A percentile compares a stretch with the other conserved stretches of the same genome.
phyloP scores from a whole-genome alignment of 2,888 invertebrate species.

The Ormyrus nitidulus region DNA sequence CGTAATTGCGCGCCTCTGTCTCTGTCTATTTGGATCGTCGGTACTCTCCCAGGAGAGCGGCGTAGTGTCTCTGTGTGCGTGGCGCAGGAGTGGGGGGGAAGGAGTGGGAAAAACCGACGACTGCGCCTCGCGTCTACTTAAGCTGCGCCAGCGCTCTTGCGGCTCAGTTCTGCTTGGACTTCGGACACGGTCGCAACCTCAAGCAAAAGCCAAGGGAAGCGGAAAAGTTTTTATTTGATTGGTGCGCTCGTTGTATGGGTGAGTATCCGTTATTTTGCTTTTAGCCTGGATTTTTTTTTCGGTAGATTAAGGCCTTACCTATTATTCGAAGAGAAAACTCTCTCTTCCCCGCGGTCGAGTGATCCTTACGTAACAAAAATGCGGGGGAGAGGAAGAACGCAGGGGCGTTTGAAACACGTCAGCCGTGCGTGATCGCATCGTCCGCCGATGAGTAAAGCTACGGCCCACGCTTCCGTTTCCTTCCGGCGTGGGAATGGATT shows the following conservation, averaged over 20 bases:
- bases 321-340: no score
- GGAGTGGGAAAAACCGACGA: constrained; percentile 20
- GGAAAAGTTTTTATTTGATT: constrained; percentile 74
- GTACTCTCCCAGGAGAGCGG: not conserved
- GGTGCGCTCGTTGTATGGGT: constrained; percentile 76
- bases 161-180: constrained; percentile 71
- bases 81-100: not conserved
- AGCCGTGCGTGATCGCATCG: no score
- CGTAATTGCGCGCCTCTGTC: constrained; percentile 30
- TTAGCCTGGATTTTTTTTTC: not conserved
- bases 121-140: constrained; percentile 64
- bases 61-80: not conserved
- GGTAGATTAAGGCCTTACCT: no score
- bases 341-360: not conserved
- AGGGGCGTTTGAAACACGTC: no score
- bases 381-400: no score
- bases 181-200: constrained; percentile 64
- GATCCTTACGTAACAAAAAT: not conserved
- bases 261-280: constrained; percentile 58
- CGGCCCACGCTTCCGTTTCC: no score
- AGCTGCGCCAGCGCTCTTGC: constrained; percentile 63
- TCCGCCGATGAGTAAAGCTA: no score
- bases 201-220: constrained; percentile 54
- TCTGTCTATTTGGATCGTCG: not conserved
- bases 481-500: no score